Evolutionary conservation across 2,888 invertebrate genomes (phyloP).

Genomic region (Lithodes maja): DNA sequence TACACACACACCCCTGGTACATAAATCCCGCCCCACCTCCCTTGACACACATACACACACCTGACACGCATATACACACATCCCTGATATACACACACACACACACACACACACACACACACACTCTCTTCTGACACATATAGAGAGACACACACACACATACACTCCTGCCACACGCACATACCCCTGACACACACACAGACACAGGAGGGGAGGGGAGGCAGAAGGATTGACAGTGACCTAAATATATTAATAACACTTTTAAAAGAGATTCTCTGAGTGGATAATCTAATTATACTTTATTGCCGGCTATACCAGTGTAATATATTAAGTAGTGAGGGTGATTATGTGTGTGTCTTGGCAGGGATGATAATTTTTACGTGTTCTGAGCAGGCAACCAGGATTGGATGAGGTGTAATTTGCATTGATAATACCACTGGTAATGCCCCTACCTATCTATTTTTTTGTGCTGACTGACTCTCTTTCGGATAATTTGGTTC

Average conservation of each 20-base stretch:
- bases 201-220: no score
- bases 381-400: slow-evolving; percentile 55
- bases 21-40: no score
- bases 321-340: slow-evolving; percentile 57
- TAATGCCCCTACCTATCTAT: slow-evolving; percentile 56
- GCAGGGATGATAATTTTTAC: slow-evolving; percentile 49
- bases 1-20: neutral
- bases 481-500: slow-evolving; percentile 37
- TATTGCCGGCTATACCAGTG: slow-evolving; percentile 32
- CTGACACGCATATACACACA: neutral
- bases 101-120: neutral
- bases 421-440: slow-evolving; percentile 58
- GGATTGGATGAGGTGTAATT: slow-evolving; percentile 45
- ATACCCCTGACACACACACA: neutral
- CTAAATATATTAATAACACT: neutral
- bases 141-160: no score
- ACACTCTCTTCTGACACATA: no score
- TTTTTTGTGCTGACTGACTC: slow-evolving; percentile 38
- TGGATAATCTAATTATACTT: slow-evolving; percentile 51
- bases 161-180: no score
- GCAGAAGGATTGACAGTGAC: neutral
- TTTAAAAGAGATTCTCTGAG: slow-evolving; percentile 16
- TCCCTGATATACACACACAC: neutral
- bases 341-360: slow-evolving; percentile 55
- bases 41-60: neutral